Evolutionary conservation across 2,797 vertebrate genomes (phyloP).

Genomic region (Glossophaga mutica): DNA sequence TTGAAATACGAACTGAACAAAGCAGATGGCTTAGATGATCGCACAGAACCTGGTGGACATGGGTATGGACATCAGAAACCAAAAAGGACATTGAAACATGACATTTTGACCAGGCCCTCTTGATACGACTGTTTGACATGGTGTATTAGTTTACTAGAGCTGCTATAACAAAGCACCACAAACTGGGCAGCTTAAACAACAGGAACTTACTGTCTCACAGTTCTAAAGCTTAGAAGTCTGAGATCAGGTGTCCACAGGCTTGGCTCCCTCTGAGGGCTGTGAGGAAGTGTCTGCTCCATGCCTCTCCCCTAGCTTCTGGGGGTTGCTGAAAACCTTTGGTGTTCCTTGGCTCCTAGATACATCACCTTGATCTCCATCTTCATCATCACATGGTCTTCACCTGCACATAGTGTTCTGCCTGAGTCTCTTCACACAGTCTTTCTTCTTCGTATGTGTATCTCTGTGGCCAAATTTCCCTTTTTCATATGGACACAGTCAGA

Average conservation of each 20-base stretch:
- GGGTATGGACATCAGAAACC: constrained; percentile 66
- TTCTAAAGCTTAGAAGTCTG: background rate
- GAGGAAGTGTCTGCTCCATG: background rate
- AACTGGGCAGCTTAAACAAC: background rate
- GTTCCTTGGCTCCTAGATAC: background rate
- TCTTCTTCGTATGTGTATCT: background rate
- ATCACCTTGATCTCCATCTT: background rate
- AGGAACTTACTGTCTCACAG: background rate
- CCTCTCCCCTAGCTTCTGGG: background rate
- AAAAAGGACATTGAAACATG: constrained; percentile 41
- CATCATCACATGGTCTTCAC: background rate
- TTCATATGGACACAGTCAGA: background rate
- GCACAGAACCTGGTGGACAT: background rate
- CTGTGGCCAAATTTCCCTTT: background rate
- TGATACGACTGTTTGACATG: background rate
- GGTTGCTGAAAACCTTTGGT: background rate
- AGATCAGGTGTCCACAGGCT: background rate
- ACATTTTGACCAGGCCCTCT: background rate
- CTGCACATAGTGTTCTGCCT: background rate
- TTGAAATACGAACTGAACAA: constrained; percentile 58
- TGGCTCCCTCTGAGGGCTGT: background rate
- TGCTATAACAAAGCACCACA: background rate
- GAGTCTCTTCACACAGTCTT: background rate
- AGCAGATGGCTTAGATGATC: constrained; percentile 43
- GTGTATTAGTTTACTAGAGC: background rate